A percentile compares a stretch with the other conserved stretches of the same genome.
phyloP scores from a whole-genome alignment of 2,113 vertebrate species.

The Pardalotus punctatus region DNA sequence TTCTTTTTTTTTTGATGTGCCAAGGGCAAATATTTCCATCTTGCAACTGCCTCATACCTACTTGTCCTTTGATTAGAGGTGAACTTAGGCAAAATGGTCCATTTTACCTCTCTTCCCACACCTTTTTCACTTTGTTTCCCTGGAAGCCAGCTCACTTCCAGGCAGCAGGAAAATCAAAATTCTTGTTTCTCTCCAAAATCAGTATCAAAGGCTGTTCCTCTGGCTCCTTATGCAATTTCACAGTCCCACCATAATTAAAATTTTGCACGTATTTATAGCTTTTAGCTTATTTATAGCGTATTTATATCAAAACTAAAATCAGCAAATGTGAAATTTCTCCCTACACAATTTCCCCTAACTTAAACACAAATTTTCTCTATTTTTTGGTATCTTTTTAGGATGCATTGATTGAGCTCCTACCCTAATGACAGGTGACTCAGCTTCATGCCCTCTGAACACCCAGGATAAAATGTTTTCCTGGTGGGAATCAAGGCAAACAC shows the following conservation, averaged over 20 bases:
- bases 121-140: not conserved
- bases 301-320: not conserved
- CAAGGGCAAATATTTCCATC: not conserved
- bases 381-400: not conserved
- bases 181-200: not conserved
- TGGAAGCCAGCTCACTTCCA: not conserved
- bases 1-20: not conserved
- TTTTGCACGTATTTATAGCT: not conserved
- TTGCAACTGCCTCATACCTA: not conserved
- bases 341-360: not conserved
- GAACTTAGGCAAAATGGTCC: not conserved
- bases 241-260: not conserved
- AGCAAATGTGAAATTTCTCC: not conserved
- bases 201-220: not conserved
- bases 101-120: not conserved
- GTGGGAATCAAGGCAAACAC: not conserved
- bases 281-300: too few species aligned
- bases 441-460: not conserved
- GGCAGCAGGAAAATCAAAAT: not conserved
- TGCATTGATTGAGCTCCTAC: not conserved
- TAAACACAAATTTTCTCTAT: not conserved
- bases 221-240: not conserved
- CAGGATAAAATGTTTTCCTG: not conserved
- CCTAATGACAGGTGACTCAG: not conserved
- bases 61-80: not conserved